Conservation (phyloP, 2,113 vertebrate species). For the Phocoena phocoena region DNA sequence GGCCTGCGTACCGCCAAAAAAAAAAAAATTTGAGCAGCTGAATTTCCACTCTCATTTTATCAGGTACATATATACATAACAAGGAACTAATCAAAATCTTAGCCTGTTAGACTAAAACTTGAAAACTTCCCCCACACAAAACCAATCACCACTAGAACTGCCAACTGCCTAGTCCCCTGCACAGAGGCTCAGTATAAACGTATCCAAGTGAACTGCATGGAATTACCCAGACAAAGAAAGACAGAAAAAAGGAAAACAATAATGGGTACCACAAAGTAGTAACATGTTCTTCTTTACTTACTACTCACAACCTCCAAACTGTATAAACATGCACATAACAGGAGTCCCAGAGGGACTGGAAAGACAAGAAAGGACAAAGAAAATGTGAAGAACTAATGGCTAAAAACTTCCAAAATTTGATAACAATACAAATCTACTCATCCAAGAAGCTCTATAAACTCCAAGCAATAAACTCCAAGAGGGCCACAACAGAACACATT, state of each 20-base stretch:
- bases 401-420: background rate
- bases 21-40: background rate
- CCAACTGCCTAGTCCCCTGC: background rate
- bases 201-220: background rate
- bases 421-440: background rate
- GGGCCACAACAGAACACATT: background rate
- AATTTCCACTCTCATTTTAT: background rate
- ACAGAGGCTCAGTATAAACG: background rate
- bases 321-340: background rate
- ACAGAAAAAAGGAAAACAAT: background rate
- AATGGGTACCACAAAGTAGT: background rate
- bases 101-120: background rate
- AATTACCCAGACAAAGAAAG: background rate
- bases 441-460: background rate
- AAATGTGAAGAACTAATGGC: background rate
- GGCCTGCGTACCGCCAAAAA: too few relatives aligned
- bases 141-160: background rate
- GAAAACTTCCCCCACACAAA: background rate
- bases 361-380: background rate
- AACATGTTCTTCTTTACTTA: background rate
- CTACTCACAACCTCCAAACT: background rate
- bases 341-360: background rate
- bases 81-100: background rate
- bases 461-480: background rate
- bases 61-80: background rate